Percentiles rank a stretch among this genome's conserved stretches.
phyloP scores from a whole-genome alignment of 1,140 invertebrate species.

The Sminthurides bifidus region DNA sequence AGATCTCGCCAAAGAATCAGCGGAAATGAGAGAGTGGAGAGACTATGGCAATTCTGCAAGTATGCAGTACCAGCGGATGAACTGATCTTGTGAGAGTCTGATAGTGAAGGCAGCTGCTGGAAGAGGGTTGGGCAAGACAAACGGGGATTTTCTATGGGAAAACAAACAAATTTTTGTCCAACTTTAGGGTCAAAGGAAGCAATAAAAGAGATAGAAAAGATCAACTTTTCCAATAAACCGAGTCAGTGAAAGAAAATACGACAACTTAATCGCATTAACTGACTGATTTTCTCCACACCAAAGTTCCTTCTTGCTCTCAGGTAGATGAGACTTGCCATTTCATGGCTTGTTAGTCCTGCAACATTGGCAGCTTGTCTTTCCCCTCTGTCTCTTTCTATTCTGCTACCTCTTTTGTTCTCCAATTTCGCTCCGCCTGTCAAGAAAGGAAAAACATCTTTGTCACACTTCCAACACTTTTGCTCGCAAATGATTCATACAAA shows the following conservation, averaged over 20 bases:
- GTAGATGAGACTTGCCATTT: conserved; percentile 10
- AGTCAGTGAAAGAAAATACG: conserved; percentile 29
- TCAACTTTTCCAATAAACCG: conserved; percentile 31
- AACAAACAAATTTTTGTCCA: conserved; percentile 27
- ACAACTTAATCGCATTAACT: conserved; percentile 32
- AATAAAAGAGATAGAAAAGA: conserved; percentile 31
- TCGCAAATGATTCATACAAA: too few relatives aligned
- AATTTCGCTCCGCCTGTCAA: conserved; percentile 1
- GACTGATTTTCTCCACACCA: conserved; percentile 29
- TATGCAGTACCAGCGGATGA: too few relatives aligned
- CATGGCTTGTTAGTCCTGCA: conserved; percentile 26
- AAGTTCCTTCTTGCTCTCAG: conserved; percentile 25
- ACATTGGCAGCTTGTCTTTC: neutral
- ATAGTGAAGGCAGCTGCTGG: too few relatives aligned
- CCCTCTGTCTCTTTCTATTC: neutral
- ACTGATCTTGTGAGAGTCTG: too few relatives aligned
- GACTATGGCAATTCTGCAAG: too few relatives aligned
- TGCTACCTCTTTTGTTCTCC: neutral
- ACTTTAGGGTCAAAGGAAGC: conserved; percentile 24
- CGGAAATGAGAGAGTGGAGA: too few relatives aligned
- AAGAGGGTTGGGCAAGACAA: too few relatives aligned
- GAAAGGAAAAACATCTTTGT: too few relatives aligned
- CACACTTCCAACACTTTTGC: too few relatives aligned
- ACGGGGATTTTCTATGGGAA: conserved; percentile 23
- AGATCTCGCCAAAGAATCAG: too few relatives aligned